phyloP scores from a whole-genome alignment of 2,113 vertebrate species.

The Ophthalmotilapia sp. region DNA sequence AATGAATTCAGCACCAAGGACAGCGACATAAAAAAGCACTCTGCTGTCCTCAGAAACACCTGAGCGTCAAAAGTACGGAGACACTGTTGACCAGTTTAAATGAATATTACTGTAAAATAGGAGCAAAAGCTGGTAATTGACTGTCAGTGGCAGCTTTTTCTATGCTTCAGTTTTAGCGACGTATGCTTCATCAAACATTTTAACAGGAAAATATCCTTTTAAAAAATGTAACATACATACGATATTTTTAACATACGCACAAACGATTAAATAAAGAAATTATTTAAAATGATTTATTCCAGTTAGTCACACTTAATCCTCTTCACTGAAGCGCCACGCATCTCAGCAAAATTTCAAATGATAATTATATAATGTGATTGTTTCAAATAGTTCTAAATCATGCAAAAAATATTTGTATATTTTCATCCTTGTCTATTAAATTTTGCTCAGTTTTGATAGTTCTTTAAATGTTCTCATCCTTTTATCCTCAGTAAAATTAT shows the following conservation, averaged over 20 bases:
- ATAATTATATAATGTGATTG: not conserved
- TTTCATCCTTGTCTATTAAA: not conserved
- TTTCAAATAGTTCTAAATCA: not conserved
- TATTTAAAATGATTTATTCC: not conserved
- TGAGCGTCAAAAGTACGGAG: not conserved
- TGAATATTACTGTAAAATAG: not conserved
- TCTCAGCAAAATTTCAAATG: not conserved
- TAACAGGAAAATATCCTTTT: not conserved
- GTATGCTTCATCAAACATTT: not conserved
- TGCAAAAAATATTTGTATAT: not conserved
- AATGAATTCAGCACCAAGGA: constrained; percentile 31
- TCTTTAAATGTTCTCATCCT: not conserved
- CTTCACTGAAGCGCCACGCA: not conserved
- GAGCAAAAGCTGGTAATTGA: not conserved
- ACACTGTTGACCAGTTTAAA: not conserved
- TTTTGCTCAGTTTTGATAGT: not conserved
- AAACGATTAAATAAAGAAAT: not conserved
- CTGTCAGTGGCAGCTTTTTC: not conserved
- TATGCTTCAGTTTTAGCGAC: not conserved
- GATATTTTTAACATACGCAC: not conserved
- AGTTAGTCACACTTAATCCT: not conserved
- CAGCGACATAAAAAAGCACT: not conserved
- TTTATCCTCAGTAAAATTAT: not conserved
- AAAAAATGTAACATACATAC: not conserved
- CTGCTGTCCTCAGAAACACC: not conserved